phyloP scores from a whole-genome alignment of 2,888 invertebrate genomes.

The Lepidochrysops patricia region DNA sequence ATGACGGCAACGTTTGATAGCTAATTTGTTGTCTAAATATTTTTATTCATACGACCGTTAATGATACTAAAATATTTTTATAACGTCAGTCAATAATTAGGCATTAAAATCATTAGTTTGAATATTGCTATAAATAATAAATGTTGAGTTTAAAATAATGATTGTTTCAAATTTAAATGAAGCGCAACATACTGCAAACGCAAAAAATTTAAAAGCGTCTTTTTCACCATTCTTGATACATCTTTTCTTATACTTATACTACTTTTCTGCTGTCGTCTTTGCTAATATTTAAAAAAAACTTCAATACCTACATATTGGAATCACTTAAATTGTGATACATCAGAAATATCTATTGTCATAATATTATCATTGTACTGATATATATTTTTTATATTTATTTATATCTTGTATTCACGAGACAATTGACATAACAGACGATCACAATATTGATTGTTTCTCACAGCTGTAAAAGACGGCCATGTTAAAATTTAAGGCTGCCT shows the following conservation, averaged over 20 bases:
- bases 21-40: too few species aligned
- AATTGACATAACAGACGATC: slow-evolving; percentile 37
- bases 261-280: too few species aligned
- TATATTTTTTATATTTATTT: background rate
- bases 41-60: too few species aligned
- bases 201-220: background rate
- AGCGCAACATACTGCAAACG: background rate
- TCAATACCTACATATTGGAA: background rate
- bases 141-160: background rate
- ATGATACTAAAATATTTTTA: background rate
- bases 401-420: background rate
- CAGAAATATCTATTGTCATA: background rate
- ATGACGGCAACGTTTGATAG: too few species aligned
- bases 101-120: background rate
- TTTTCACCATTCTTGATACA: too few species aligned
- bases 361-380: background rate
- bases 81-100: background rate
- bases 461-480: slow-evolving; percentile 25
- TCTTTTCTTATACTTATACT: too few species aligned
- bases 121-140: background rate
- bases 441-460: slow-evolving; percentile 63
- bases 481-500: background rate
- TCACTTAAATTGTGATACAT: background rate
- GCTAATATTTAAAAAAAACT: too few species aligned
- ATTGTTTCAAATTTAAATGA: background rate